Base-by-base conservation (phyloP, 2,888 invertebrate species). In the Dynastes tityus region DNA sequence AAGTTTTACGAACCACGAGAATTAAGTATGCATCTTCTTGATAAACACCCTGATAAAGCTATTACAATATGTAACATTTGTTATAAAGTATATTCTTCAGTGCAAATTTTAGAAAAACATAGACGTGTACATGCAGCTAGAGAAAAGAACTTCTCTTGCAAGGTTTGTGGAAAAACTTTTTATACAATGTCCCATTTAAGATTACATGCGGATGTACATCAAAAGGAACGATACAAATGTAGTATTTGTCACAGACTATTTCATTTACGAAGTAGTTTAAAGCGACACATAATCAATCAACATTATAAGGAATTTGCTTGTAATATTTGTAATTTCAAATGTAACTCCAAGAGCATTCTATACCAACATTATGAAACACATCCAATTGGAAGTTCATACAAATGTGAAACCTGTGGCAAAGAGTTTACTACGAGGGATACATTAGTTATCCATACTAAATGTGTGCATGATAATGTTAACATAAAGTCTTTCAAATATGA, bases 401-500 rank as follows among this genome's bases (percentile, higher is more conserved):
- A 40, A 2, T 45, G 68, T 27, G 68, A 68, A 2, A 51, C 45
- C 2, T 68, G 29, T 4, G 49, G 51, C 11, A 45, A 45, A 11
- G 9, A 45, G 8, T 45, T 45, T 45, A 11, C 45, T 11, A 45
- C 8, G 2, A 45, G 11, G 2, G 45, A 45, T 45, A 45, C 11
- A 11, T 45, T 45, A 45, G 45, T 45, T 45, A 45, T 45, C 1
- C 45, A 45, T 45, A 45, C 11, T 1, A 45, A 45, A 11, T 45
- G 45, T 45, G 45, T 45, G 8, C 45, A 45, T 8, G 45, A 45
- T 45, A 45, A 45, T 8, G 8, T 45, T 11, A 45, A 45, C 65
- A 65, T 65, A 64, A 64, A 64, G 22, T 32, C 13, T 37, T 32
- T 13, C 64, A 64, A 13, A 37, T 40, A 27, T 32, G 27, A 65